These are phyloP conservation scores for Papilio glaucus DNA, from an alignment of 1,140 invertebrate species.

Conservation along the genomic window DNA sequence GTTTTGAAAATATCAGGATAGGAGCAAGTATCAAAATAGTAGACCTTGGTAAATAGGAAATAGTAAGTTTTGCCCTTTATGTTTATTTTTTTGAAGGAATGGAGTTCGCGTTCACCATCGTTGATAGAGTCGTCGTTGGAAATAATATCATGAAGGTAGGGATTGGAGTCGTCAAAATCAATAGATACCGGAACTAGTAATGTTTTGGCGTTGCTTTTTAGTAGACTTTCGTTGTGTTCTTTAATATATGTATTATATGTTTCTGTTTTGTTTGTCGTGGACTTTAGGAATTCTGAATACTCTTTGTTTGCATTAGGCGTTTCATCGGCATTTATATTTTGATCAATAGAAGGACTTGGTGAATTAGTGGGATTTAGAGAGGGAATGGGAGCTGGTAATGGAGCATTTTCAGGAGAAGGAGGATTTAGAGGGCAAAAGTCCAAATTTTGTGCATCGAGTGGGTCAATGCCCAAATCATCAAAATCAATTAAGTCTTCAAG, in stretches of 20 bases:
- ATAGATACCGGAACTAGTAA: constrained; percentile 44
- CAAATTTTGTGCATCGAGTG: too few relatives aligned
- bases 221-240: constrained; percentile 43
- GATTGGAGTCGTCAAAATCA: constrained; percentile 45
- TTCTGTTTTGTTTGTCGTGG: constrained; percentile 33
- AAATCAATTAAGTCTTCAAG: too few relatives aligned
- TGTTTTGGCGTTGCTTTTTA: constrained; percentile 38
- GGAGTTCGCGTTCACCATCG: constrained; percentile 36
- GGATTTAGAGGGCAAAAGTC: too few relatives aligned
- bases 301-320: constrained; percentile 49
- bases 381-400: too few relatives aligned
- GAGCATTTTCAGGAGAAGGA: too few relatives aligned
- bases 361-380: not conserved
- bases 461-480: too few relatives aligned
- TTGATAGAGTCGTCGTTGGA: constrained; percentile 24
- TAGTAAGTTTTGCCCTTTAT: constrained; percentile 40
- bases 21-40: constrained; percentile 46
- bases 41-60: constrained; percentile 48
- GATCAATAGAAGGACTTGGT: not conserved
- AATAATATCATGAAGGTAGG: constrained; percentile 44
- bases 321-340: not conserved
- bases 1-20: constrained; percentile 47
- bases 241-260: constrained; percentile 40
- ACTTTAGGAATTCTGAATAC: constrained; percentile 42
- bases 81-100: constrained; percentile 35